Conservation (phyloP, 2,797 vertebrate species). For the Sebastes oblongus region DNA sequence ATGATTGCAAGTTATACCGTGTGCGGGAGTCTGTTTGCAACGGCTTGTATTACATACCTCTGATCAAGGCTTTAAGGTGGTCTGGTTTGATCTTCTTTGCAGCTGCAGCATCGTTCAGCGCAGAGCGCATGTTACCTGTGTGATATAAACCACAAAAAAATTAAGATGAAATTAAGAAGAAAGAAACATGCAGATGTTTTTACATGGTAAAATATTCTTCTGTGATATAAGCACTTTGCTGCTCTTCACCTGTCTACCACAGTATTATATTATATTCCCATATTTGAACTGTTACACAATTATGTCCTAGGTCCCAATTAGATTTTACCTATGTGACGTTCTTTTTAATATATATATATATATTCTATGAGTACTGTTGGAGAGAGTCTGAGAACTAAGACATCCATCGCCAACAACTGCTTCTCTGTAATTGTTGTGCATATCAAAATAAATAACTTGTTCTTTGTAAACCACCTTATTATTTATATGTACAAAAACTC, state of each 20-base stretch:
- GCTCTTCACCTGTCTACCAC: neutral
- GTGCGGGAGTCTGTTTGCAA: too few species aligned
- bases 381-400: neutral
- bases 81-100: slow-evolving; percentile 91
- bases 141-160: neutral
- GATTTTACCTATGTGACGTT: neutral
- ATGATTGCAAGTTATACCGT: too few species aligned
- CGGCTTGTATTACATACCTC: slow-evolving; percentile 80
- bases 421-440: neutral
- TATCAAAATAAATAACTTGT: neutral
- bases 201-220: neutral
- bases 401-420: neutral
- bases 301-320: neutral
- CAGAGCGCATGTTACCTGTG: slow-evolving; percentile 94
- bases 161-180: neutral
- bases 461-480: neutral
- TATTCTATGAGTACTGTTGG: neutral
- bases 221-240: neutral
- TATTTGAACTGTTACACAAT: neutral
- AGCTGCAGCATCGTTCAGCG: slow-evolving; percentile 87
- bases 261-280: neutral
- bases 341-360: neutral
- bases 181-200: neutral
- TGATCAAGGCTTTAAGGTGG: slow-evolving; percentile 91
- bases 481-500: neutral